A percentile compares a stretch with the other conserved stretches of the same genome.
phyloP scores from a whole-genome alignment of 2,113 vertebrate species.

The Oostethus manadensis region DNA sequence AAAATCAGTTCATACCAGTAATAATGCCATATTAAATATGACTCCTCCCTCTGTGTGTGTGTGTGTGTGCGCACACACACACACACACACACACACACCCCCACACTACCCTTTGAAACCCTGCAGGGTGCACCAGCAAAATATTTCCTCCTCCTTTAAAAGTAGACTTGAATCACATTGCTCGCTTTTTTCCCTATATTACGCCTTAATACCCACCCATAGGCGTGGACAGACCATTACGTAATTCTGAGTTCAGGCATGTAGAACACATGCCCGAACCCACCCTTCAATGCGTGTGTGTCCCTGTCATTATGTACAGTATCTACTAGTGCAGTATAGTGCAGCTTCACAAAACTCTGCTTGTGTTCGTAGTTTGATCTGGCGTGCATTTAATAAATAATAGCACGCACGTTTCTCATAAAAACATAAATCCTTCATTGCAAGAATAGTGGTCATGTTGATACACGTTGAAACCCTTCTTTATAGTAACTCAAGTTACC shows the following conservation, averaged over 20 bases:
- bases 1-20: neutral
- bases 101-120: constrained; percentile 30
- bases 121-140: constrained; percentile 18
- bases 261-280: constrained; percentile 40
- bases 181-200: constrained; percentile 33
- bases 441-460: neutral
- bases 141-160: constrained; percentile 19
- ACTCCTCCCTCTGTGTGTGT: neutral
- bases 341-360: neutral
- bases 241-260: constrained; percentile 30
- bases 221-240: constrained; percentile 43
- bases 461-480: constrained; percentile 50
- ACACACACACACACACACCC: neutral
- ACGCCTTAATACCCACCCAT: constrained; percentile 21
- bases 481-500: neutral
- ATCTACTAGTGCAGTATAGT: neutral
- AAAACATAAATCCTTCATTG: neutral
- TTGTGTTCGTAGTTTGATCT: neutral
- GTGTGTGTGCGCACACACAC: neutral
- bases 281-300: constrained; percentile 4
- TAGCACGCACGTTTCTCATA: neutral
- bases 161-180: constrained; percentile 34
- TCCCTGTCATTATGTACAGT: constrained; percentile 6
- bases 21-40: neutral
- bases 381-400: neutral